Evolutionary conservation across 2,888 invertebrate genomes (phyloP), one percentile per base, ranked within the genome.

Genomic region (Microplitis manilae): DNA sequence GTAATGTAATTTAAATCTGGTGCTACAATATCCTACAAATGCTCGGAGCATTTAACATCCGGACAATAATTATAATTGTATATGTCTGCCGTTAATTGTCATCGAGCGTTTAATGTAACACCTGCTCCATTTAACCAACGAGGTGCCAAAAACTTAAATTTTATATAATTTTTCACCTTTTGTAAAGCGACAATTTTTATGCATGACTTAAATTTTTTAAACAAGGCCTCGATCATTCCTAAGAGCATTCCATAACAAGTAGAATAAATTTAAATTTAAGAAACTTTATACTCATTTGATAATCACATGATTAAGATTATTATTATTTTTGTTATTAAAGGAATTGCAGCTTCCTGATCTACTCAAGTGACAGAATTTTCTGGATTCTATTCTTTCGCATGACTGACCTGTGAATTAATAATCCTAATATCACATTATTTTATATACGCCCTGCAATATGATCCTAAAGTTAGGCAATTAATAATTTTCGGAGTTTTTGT

Each of bases 1-100:
- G 77, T 80, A 78, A 77, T 77, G 76, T 81, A 77, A 78, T 80
- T 80, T 76, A 77, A 81, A 76, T 75, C 79, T 81, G 82, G 82
- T 82, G 82, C 81, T 83, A 82, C 77, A 78, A 75, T 76, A 75
- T 64, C 68, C 65, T 73, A 77, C 69, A 79, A 76, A 67, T 77
- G 77, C 70, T 77, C 70, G 73, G 61, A 71, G 17, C 40, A 70
- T 61, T 64, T 65, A 41, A 30, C 9, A 60, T 73, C 60, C 68
- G 60, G 74, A 20, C 68, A 68, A 60, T 76, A 76, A 68, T 17
- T 60, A 65, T 59, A 72, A 39, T 62, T 74, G 59, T 68, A 61
- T 50, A 68, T 20, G 70, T 64, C 60, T 41, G 68, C 75, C 72
- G 70, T 78, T 67, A 75, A 78, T 75, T 72, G 72, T 74, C 69